Base-by-base conservation (phyloP, 2,888 invertebrate species). In the Nematopogon swammerdamellus region DNA sequence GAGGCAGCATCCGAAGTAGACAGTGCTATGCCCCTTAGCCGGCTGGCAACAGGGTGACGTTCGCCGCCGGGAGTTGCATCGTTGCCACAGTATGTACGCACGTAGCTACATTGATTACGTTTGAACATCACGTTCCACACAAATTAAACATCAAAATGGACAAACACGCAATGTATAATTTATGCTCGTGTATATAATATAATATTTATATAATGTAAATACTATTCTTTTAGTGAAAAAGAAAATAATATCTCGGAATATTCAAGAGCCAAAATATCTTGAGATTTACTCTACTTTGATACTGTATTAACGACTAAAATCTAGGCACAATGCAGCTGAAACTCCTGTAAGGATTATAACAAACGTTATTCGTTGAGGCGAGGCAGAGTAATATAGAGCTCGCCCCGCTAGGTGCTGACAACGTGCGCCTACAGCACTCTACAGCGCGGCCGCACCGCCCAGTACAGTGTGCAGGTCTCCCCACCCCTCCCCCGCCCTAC, bases 301-400 rank as follows among this genome's bases (percentile, higher is more conserved):
- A 77, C 75, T 71, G 73, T 75, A 36, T 53, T 79, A 77, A 79
- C 71, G 70, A 79, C 80, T 80, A 80, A 77, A 74, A 79, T 80
- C 80, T 80, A 80, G 80, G 80, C 80, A 80, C 80, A 79, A 79
- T 80, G 76, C 80, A 79, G 77, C 77, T 79, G 77, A 77, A 72
- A 77, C 75, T 77, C 79, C 79, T 77, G 80, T 80, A 77, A 72
- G 73, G 70, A 72, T 71, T 72, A 70, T 68, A 72, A 50, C 48
- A 74, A 74, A 74, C 71, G 73, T 71, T 71, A 72, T 80, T 80
- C 80, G 80, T 79, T 79, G 80, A 76, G 68, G 74, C 69, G 76
- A 76, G 75, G 74, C 74, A 66, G 70, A 63, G 65, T 60, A 65
- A 62, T 67, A 65, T 59, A 61, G 59, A 56, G 58, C 55, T 60